A percentile compares a stretch with the other conserved stretches of the same genome.
Evolutionary conservation across 2,888 invertebrate species (phyloP).

Genomic region (Drosophila pegasa): DNA sequence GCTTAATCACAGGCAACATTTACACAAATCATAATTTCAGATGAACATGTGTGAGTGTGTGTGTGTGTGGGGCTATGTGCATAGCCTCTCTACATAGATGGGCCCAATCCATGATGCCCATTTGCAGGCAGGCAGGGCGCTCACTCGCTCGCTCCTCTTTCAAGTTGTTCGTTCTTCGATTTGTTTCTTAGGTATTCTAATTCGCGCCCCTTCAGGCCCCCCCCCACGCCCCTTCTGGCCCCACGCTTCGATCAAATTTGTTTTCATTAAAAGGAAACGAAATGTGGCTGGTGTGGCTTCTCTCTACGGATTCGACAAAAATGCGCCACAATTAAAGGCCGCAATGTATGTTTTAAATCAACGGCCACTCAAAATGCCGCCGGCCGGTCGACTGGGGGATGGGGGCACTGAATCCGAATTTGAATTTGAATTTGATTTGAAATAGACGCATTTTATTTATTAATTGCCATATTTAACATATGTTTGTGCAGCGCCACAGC

Average conservation of each 20-base stretch:
- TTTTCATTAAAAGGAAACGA: constrained; percentile 75
- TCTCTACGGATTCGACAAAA: constrained; percentile 54
- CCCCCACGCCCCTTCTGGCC: background rate
- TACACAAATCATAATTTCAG: constrained; percentile 77
- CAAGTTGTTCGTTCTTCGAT: constrained; percentile 58
- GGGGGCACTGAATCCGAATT: background rate
- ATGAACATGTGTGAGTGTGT: constrained; percentile 4
- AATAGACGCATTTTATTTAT: constrained; percentile 72
- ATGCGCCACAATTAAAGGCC: constrained; percentile 64
- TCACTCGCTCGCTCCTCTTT: constrained; percentile 49
- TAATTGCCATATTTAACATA: constrained; percentile 71
- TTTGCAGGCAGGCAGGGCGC: constrained; percentile 34
- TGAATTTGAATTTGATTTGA: constrained; percentile 22
- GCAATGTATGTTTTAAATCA: constrained; percentile 77
- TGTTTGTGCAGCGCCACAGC: constrained; percentile 30
- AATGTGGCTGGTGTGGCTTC: constrained; percentile 56
- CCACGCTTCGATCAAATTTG: constrained; percentile 60
- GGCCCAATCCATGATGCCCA: constrained; percentile 42
- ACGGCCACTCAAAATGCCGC: constrained; percentile 45
- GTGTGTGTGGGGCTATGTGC: constrained; percentile 4
- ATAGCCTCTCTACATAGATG: constrained; percentile 4
- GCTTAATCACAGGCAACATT: constrained; percentile 75
- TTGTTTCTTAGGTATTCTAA: constrained; percentile 43
- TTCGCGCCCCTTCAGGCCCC: background rate
- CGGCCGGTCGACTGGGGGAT: background rate